Conservation (phyloP, 2,797 vertebrate species). For the Tragelaphus eurycerus region DNA sequence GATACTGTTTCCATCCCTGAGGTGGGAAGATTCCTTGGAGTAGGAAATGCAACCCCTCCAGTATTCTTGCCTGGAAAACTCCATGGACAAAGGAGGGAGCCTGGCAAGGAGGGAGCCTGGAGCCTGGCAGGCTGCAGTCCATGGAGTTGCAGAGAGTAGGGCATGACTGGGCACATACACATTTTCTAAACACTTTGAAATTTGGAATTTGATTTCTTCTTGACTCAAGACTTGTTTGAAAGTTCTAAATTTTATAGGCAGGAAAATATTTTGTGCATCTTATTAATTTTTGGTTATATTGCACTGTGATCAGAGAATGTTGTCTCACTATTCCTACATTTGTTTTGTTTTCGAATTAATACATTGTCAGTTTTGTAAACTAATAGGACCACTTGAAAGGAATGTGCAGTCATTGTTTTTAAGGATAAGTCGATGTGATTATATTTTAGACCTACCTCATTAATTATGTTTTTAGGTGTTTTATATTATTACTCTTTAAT, state of each 20-base stretch:
- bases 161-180: not conserved
- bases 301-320: not conserved
- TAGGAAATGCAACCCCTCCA: not conserved
- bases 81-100: not conserved
- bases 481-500: not conserved
- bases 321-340: not conserved
- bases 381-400: not conserved
- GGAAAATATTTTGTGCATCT: not conserved
- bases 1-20: not conserved
- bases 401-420: not conserved
- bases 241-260: not conserved
- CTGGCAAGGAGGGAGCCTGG: not conserved
- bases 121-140: not conserved
- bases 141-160: not conserved
- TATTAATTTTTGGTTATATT: not conserved
- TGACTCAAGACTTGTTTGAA: not conserved
- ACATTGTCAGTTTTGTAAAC: not conserved
- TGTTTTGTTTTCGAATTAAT: slow-evolving; percentile 3
- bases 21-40: not conserved
- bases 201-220: not conserved
- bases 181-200: not conserved
- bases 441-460: not conserved
- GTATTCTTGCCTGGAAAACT: not conserved
- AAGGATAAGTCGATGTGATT: not conserved
- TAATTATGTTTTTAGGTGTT: not conserved